Base-by-base conservation (phyloP, 1,140 invertebrate genomes). In the Protaetia brevitarsis region DNA sequence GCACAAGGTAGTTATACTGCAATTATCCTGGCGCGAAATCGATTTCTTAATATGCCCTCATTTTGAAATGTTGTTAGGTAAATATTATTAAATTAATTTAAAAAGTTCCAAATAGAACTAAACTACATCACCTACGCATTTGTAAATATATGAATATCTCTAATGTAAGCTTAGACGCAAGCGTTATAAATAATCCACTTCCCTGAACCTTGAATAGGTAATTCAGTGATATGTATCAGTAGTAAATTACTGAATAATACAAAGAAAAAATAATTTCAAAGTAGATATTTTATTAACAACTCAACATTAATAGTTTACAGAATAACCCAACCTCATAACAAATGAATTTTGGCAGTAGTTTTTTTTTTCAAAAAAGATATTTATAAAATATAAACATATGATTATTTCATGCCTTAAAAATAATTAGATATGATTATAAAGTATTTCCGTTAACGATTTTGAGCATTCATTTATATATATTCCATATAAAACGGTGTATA, bases 271-370 rank as follows among this genome's bases (percentile, higher is more conserved):
- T 51, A 10, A 51, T 26, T 3, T 51, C 19, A 51, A 23, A 51
- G 41, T 51, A 51, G 26, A 51, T 23, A 51, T 59, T 59, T 59
- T 59, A 59, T 59, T 59, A 59, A 59, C 57, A 59, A 59, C 57
- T 59, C 57, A 59, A 59, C 57, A 59, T 31, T 23, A 51, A 59
- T 59, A 59, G 29, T 27, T 59, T 59, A 59, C 57, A 59, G 29
- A 59, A 26, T 59, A 29, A 59, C 57, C 57, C 57, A 59, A 59
- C 57, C 57, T 59, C 57, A 13, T 58, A 58, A 27, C 28, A 58
- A 11, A 11, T 58, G n/a, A 58, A 21, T 10, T 58, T 58, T 28
- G 21, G 56, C 26, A 59, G 26, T 59, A n/a, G 30, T 29, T 29
- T 29, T 31, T 28, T 59, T 7, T n/a, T 34, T 7, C n/a, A 34